Evolutionary conservation across 2,888 invertebrate genomes (phyloP), one percentile per base, ranked within the genome.

Genomic region (Caenorhabditis macrosperma): DNA sequence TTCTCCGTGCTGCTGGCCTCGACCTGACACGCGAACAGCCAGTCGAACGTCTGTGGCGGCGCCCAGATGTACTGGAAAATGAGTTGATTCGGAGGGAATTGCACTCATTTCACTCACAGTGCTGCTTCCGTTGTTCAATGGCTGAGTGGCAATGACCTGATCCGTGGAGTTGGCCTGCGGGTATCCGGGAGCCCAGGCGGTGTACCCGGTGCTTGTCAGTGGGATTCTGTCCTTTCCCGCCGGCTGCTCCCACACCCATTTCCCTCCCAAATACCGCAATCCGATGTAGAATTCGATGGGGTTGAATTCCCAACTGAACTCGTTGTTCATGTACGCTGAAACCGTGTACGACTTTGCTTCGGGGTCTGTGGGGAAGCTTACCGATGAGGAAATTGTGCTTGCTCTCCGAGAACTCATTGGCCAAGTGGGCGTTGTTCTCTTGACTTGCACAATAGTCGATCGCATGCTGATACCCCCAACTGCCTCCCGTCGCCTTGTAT

Each of bases 181-280:
- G 28, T 26, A 72, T 17, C 72, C 72, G 7, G 63, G 63, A 33
- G 61, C 72, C 72, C 72, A 72, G 10, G 55, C 46, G 10, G 72
- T 35, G 20, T 57, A 72, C 0, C 46, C 57, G 12, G 9, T 44
- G 12, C 60, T 20, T 9, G 38, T 48, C 10, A 67, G 26, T 30
- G 44, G 67, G 44, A 67, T 44, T 15, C n/a, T n/a, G n/a, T 15
- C 3, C 22, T 9, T 24, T 41, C 20, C 17, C 15, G 2, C 2
- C 2, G 72, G 72, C 26, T 63, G 63, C n/a, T 72, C 72, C 72
- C 72, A 72, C 0, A 38, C 26, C 63, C 64, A 72, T 24, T 72
- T 63, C 17, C 44, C 33, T 1, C 38, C 30, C 22, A 22, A 12
- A 17, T 64, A 64, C 6, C 28, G 20, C 12, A 72, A 48, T 28